Percentiles rank a stretch among this genome's conserved stretches.
These are phyloP conservation scores for Manis javanica DNA, from an alignment of 2,797 vertebrate species.

Conservation along the genomic window DNA sequence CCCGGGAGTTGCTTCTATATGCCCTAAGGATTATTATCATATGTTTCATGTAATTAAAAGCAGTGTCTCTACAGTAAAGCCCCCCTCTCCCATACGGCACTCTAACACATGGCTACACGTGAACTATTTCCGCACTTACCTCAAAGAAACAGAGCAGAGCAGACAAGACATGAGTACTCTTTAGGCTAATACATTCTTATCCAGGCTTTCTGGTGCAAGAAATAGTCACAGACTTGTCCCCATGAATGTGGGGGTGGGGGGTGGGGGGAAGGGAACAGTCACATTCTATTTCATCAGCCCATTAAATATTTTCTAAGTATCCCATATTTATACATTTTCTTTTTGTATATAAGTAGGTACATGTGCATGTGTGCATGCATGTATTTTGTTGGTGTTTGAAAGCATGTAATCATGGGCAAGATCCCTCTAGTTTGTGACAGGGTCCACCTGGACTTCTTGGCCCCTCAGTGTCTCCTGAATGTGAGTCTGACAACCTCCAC, in stretches of 20 bases:
- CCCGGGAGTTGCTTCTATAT: neutral
- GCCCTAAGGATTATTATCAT: neutral
- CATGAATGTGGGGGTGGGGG: no score
- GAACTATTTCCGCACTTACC: neutral
- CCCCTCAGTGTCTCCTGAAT: neutral
- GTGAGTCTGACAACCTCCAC: neutral
- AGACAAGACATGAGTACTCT: neutral
- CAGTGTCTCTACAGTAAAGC: neutral
- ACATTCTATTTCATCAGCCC: neutral
- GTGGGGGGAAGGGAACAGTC: no score
- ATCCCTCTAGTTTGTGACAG: neutral
- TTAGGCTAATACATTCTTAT: neutral
- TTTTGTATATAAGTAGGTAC: neutral
- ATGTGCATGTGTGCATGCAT: neutral
- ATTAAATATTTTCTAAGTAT: neutral
- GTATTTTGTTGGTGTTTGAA: neutral
- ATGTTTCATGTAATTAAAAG: neutral
- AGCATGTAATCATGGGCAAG: neutral
- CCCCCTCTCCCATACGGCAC: neutral
- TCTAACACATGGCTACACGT: neutral
- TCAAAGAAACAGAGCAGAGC: neutral
- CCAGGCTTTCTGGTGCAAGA: neutral
- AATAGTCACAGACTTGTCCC: neutral
- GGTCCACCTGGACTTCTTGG: neutral
- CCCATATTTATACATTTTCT: neutral